Base-by-base conservation (phyloP, 2,113 vertebrate genomes). In the Paramisgurnus dabryanus region DNA sequence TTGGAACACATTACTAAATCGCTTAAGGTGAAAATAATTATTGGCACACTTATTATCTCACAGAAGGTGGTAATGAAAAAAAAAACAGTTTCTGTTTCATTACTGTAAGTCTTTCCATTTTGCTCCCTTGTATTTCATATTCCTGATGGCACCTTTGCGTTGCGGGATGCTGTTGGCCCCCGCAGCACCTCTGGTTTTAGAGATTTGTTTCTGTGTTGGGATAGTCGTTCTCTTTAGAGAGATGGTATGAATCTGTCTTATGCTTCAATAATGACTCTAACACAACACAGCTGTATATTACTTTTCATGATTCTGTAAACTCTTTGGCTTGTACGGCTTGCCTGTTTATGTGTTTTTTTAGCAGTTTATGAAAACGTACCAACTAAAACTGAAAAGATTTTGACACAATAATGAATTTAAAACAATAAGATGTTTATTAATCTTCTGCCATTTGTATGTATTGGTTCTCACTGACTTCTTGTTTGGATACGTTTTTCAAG, bases 251-350 rank as follows among this genome's bases (percentile, higher is more conserved):
- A 76, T 80, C 83, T 50, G 43, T 67, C 77, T 80, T 65, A 61
- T 67, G n/a, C 11, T 6, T 68, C 39, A 34, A 9, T 82, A 76
- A 87, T 85, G 81, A 78, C 22, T 80, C 61, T 80, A 70, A 76
- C 82, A 85, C n/a, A 13, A 70, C 58, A 67, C 18, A 18, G 13
- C 61, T 64, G 13, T 71, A 57, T 81, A 58, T 80, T 71, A 50
- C 68, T 81, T 64, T 43, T 40, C 69, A 78, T 67, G 15, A 67
- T 73, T 53, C 72, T 67, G 43, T 15, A 40, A 69, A 43, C 41
- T 65, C 39, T 17, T 5, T n/a, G 45, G 17, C 7, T 67, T 17
- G 49, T 50, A 4, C 45, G 15, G 69, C 64, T 43, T 40, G 71
- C 34, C 11, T 74, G 45, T 57, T 49, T 39, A 7, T 49, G n/a